These are phyloP conservation scores for Clarias magur DNA, from an alignment of 2,113 vertebrate genomes.

Conservation along the genomic window DNA sequence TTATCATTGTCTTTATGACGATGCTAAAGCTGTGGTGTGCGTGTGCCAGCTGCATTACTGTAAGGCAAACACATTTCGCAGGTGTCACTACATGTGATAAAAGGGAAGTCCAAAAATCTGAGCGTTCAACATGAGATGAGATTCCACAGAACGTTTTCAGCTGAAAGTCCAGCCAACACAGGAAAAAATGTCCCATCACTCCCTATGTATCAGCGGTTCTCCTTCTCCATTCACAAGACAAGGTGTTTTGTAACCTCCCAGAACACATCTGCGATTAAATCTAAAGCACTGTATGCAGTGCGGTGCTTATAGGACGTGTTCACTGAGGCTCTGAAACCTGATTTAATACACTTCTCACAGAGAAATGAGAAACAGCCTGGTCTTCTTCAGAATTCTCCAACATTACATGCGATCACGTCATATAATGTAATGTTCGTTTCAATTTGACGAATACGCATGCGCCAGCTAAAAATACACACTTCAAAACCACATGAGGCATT, in stretches of 20 bases:
- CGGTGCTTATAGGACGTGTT: neutral
- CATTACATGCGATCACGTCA: neutral
- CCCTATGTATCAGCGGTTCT: too few species aligned
- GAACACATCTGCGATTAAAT: neutral
- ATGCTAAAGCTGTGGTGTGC: neutral
- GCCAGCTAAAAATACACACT: neutral
- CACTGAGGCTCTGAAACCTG: neutral
- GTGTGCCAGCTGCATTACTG: too few species aligned
- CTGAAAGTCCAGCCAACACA: neutral
- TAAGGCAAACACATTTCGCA: too few species aligned
- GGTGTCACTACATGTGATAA: neutral
- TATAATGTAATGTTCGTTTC: neutral
- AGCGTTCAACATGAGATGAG: neutral
- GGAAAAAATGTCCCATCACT: neutral
- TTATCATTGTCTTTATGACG: too few species aligned
- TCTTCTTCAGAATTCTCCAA: neutral
- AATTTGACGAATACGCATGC: conserved; percentile 9
- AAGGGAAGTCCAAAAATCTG: neutral
- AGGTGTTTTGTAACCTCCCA: neutral
- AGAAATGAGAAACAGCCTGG: neutral
- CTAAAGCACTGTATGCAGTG: neutral
- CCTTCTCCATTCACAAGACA: neutral
- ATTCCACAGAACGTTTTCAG: neutral
- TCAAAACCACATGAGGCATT: conserved; percentile 19
- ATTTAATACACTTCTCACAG: neutral